A percentile compares a stretch with the other conserved stretches of the same genome.
Evolutionary conservation across 1,140 invertebrate species (phyloP).

Genomic region (Drosophila subobscura): DNA sequence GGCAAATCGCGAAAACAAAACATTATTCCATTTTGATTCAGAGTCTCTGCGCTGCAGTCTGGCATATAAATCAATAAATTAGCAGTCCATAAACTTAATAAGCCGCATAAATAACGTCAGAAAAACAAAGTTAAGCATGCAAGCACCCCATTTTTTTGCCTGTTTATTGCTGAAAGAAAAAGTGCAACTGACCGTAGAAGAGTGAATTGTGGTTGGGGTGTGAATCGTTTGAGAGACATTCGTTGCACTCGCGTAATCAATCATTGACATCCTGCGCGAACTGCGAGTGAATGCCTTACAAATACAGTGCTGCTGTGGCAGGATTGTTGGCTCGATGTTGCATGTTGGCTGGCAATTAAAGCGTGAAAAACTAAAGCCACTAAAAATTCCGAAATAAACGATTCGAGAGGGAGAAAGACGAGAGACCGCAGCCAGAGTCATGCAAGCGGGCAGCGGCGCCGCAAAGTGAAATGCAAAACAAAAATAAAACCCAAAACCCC

Average conservation of each 20-base stretch:
- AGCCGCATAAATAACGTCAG: constrained; percentile 47
- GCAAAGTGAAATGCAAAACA: constrained; percentile 74
- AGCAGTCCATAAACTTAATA: constrained; percentile 73
- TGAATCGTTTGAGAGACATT: constrained; percentile 5
- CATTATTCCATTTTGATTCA: background rate
- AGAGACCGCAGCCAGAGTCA: constrained; percentile 45
- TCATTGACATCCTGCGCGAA: constrained; percentile 53
- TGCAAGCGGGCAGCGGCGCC: constrained; percentile 50
- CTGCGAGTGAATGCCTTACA: constrained; percentile 11
- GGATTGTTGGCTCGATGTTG: constrained; percentile 54
- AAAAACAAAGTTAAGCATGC: constrained; percentile 37
- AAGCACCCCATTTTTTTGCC: background rate
- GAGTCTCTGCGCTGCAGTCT: constrained; percentile 2
- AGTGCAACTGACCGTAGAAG: constrained; percentile 19
- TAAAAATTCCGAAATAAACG: constrained; percentile 36
- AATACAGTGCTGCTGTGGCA: constrained; percentile 10
- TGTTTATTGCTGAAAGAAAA: background rate
- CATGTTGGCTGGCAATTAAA: constrained; percentile 69
- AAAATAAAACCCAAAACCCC: constrained; percentile 43
- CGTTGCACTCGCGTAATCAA: constrained; percentile 52
- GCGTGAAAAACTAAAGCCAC: constrained; percentile 9
- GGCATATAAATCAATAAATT: constrained; percentile 65
- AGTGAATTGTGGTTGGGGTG: background rate
- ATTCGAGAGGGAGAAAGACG: constrained; percentile 17
- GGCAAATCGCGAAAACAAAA: constrained; percentile 31